phyloP scores from a whole-genome alignment of 1,140 invertebrate species.

The Drosophila ogumai region DNA sequence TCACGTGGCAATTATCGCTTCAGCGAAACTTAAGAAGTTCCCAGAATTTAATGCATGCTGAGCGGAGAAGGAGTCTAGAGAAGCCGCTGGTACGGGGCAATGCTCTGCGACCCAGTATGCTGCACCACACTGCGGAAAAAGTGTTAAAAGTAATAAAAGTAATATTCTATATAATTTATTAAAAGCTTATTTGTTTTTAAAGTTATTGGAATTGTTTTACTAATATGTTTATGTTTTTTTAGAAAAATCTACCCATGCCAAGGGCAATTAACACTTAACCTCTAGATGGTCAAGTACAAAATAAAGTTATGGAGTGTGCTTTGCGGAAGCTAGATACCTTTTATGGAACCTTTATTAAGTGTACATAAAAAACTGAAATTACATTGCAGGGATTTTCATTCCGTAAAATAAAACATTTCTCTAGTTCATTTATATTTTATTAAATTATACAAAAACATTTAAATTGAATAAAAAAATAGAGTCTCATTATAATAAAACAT shows the following conservation, averaged over 20 bases:
- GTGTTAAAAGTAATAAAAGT: neutral
- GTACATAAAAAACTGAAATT: neutral
- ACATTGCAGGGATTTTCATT: neutral
- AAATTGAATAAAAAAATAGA: neutral
- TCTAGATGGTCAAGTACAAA: neutral
- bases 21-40: constrained; percentile 35
- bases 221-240: neutral
- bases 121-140: constrained; percentile 21
- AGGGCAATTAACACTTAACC: neutral
- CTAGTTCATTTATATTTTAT: too few species aligned
- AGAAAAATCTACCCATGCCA: neutral
- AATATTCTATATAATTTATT: neutral
- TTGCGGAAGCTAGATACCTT: neutral
- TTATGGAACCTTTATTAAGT: neutral
- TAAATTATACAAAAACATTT: neutral
- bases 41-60: constrained; percentile 16
- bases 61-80: neutral
- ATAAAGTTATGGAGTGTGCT: neutral
- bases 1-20: constrained; percentile 36
- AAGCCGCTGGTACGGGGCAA: constrained; percentile 21
- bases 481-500: neutral
- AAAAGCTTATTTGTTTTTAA: too few species aligned
- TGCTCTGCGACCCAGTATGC: constrained; percentile 28
- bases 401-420: neutral
- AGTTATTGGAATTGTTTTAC: neutral